These are phyloP conservation scores for Cromileptes altivelis DNA, from an alignment of 2,113 vertebrate genomes.

Conservation along the genomic window DNA sequence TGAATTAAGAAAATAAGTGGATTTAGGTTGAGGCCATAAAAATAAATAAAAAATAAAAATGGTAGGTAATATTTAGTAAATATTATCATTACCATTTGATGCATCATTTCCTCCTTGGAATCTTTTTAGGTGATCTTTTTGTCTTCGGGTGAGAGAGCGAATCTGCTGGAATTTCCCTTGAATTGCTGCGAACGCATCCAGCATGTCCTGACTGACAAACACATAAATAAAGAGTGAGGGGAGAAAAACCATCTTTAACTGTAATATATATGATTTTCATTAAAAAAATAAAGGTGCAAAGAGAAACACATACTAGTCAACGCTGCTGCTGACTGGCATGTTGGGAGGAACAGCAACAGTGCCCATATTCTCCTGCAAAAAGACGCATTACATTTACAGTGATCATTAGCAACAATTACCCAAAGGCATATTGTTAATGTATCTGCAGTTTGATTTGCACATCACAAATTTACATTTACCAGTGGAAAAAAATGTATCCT, in stretches of 20 bases:
- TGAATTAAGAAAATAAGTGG: conserved; percentile 47
- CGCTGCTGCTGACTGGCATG: conserved; percentile 55
- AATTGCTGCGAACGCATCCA: conserved; percentile 90
- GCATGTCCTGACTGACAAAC: conserved; percentile 89
- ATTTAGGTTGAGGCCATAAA: background rate
- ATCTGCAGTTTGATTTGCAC: conserved; percentile 32
- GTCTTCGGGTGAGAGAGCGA: conserved; percentile 89
- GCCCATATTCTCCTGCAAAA: conserved; percentile 73
- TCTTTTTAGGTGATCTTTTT: conserved; percentile 94
- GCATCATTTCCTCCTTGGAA: conserved; percentile 89
- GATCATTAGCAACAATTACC: conserved; percentile 40
- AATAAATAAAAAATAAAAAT: background rate
- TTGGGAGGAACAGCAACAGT: conserved; percentile 59
- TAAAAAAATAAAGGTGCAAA: background rate
- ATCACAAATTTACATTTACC: conserved; percentile 6
- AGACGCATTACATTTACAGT: conserved; percentile 50
- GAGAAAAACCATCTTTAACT: background rate
- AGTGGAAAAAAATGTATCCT: conserved; percentile 8
- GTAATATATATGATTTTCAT: conserved; percentile 2
- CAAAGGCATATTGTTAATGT: conserved; percentile 15
- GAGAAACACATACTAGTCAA: conserved; percentile 79
- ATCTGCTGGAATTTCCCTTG: conserved; percentile 95
- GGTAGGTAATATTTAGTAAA: background rate
- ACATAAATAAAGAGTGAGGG: conserved; percentile 46
- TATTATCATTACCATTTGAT: conserved; percentile 87